Conservation (phyloP, 2,888 invertebrate genomes). For the Polietes domitor region DNA sequence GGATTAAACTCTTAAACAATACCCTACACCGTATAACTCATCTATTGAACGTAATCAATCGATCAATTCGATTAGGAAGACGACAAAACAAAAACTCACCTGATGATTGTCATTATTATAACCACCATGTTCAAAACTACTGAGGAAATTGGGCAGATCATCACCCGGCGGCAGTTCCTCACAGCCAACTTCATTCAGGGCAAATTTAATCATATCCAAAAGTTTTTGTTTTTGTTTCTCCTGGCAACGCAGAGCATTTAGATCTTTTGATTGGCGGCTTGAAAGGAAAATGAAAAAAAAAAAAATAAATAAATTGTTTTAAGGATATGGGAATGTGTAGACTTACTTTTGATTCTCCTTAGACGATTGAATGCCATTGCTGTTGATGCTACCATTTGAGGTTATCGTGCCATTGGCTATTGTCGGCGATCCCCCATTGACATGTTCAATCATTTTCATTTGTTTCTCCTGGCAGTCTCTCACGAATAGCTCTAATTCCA, state of each 20-base stretch:
- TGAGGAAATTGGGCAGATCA: conserved; percentile 82
- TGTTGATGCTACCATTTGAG: conserved; percentile 74
- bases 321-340: not conserved
- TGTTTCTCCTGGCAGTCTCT: conserved; percentile 90
- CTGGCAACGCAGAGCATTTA: conserved; percentile 90
- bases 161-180: conserved; percentile 93
- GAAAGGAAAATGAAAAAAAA: conserved; percentile 53
- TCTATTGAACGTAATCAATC: not conserved
- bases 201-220: conserved; percentile 91
- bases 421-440: conserved; percentile 79
- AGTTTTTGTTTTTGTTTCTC: conserved; percentile 92
- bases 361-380: conserved; percentile 81
- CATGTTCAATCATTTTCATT: conserved; percentile 82
- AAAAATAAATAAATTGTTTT: not conserved
- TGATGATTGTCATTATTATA: conserved; percentile 83
- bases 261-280: conserved; percentile 84
- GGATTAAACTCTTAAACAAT: conserved; percentile 4
- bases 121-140: conserved; percentile 83
- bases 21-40: conserved; percentile 51
- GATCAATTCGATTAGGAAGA: not conserved
- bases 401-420: conserved; percentile 81
- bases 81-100: conserved; percentile 79
- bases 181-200: conserved; percentile 92
- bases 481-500: conserved; percentile 89
- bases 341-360: conserved; percentile 80